A percentile compares a stretch with the other conserved stretches of the same genome.
These are phyloP conservation scores for Octopus sinensis DNA, from an alignment of 1,140 invertebrate genomes.

Conservation along the genomic window DNA sequence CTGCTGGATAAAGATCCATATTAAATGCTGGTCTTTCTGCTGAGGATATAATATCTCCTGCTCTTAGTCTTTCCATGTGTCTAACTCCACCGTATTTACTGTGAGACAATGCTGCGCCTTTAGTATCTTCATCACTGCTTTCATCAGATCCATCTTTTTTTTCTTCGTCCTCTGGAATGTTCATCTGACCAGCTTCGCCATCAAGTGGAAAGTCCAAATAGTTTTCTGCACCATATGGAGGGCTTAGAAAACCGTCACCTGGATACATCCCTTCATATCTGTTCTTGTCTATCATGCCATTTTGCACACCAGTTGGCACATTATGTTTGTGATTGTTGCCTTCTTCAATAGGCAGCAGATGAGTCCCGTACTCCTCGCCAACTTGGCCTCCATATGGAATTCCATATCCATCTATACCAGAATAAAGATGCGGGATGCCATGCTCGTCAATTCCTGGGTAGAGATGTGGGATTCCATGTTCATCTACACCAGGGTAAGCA, in stretches of 20 bases:
- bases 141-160: background rate
- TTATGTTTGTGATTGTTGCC: background rate
- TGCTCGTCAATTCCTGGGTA: constrained; percentile 6
- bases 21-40: background rate
- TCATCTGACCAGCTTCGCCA: background rate
- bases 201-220: background rate
- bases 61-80: background rate
- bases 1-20: background rate
- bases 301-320: too few species aligned
- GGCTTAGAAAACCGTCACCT: background rate
- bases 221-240: background rate
- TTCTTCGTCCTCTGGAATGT: background rate
- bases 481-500: background rate
- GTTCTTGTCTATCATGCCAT: too few species aligned
- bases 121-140: background rate
- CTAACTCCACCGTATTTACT: background rate
- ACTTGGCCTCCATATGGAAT: background rate
- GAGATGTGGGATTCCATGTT: background rate
- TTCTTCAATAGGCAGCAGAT: background rate
- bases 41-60: background rate
- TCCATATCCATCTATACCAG: background rate
- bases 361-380: background rate
- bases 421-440: background rate
- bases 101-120: background rate
- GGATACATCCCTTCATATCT: background rate